phyloP scores from a whole-genome alignment of 2,797 vertebrate species.

The Aselliscus stoliczkanus region DNA sequence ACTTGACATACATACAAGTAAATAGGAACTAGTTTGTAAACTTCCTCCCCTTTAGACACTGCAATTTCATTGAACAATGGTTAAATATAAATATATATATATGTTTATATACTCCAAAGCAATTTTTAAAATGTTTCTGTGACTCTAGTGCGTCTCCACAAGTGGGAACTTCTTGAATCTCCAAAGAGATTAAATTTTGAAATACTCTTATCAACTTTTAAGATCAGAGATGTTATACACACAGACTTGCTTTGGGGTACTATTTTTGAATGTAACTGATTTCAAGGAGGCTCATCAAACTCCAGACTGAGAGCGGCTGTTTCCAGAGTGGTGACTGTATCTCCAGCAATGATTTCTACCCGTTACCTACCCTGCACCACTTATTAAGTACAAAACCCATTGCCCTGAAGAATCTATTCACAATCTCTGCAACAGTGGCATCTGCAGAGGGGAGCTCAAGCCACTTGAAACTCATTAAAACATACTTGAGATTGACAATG shows the following conservation, averaged over 20 bases:
- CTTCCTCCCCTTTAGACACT: neutral
- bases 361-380: conserved; percentile 33
- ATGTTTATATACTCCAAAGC: neutral
- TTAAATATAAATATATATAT: neutral
- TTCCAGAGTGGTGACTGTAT: conserved; percentile 23
- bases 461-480: conserved; percentile 85
- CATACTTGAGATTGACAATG: conserved; percentile 83
- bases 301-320: neutral
- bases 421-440: conserved; percentile 76
- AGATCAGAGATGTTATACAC: neutral
- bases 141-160: neutral
- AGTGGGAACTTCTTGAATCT: conserved; percentile 12
- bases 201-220: conserved; percentile 22
- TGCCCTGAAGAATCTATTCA: conserved; percentile 73
- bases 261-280: conserved; percentile 42
- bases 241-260: neutral
- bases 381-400: conserved; percentile 73
- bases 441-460: conserved; percentile 77
- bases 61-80: neutral
- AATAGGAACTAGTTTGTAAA: conserved; percentile 17
- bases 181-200: neutral
- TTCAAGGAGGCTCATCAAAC: conserved; percentile 31
- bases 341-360: conserved; percentile 51
- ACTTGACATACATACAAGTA: conserved; percentile 23
- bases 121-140: conserved; percentile 11